Conservation (phyloP, 2,888 invertebrate genomes). For the Euplexia lucipara region DNA sequence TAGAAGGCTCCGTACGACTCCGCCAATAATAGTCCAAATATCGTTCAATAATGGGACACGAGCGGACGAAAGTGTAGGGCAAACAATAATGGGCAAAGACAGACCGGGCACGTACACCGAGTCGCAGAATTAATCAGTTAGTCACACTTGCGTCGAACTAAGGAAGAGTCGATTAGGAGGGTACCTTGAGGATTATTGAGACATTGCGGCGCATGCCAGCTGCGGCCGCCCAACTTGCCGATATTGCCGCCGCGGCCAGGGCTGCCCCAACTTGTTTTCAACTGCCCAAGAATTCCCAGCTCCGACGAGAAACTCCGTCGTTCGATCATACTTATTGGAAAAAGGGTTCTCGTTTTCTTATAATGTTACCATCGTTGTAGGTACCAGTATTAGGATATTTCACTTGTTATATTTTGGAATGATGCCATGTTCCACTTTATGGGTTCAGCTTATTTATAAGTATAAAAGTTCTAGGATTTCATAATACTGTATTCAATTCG, state of each 20-base stretch:
- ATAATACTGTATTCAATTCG: conserved; percentile 52
- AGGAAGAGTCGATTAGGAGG: conserved; percentile 90
- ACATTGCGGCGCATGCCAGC: conserved; percentile 87
- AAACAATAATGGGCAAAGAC: conserved; percentile 85
- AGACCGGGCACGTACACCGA: conserved; percentile 83
- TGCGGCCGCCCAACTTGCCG: conserved; percentile 86
- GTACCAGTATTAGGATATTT: conserved; percentile 75
- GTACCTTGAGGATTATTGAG: conserved; percentile 90
- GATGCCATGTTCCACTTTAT: conserved; percentile 75
- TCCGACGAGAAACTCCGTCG: conserved; percentile 81
- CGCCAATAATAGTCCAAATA: conserved; percentile 86
- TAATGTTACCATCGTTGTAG: conserved; percentile 72
- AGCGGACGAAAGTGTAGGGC: conserved; percentile 81
- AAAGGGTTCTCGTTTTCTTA: conserved; percentile 76
- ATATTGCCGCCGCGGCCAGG: conserved; percentile 85
- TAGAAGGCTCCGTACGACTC: conserved; percentile 76
- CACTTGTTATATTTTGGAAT: conserved; percentile 75
- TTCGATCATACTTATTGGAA: conserved; percentile 86
- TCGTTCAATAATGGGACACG: conserved; percentile 86
- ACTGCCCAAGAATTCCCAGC: conserved; percentile 85
- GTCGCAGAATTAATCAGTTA: conserved; percentile 90
- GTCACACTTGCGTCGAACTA: conserved; percentile 89
- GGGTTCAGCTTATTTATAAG: conserved; percentile 72
- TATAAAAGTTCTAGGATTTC: conserved; percentile 59
- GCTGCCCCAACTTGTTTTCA: conserved; percentile 86